A percentile compares a stretch with the other conserved stretches of the same genome.
Evolutionary conservation across 2,888 invertebrate species (phyloP).

Genomic region (Latheticus oryzae): DNA sequence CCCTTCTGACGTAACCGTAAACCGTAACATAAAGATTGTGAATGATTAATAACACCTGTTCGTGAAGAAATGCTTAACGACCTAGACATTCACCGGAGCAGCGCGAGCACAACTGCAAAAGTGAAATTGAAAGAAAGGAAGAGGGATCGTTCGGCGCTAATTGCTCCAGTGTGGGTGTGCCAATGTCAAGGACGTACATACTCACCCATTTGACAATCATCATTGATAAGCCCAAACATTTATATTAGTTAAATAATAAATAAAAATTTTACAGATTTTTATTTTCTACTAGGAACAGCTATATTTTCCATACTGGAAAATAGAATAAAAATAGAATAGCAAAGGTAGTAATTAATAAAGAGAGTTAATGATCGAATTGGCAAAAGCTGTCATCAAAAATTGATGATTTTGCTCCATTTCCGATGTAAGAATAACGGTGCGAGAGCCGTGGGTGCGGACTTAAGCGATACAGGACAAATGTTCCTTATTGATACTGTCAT

Average conservation of each 20-base stretch:
- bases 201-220: constrained; percentile 24
- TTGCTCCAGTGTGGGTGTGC: constrained; percentile 35
- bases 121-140: constrained; percentile 42
- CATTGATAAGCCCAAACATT: too few species aligned
- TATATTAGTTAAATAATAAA: too few species aligned
- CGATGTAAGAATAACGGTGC: background rate
- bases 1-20: constrained; percentile 29
- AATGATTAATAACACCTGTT: constrained; percentile 44
- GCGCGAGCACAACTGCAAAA: constrained; percentile 44
- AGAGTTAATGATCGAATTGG: too few species aligned
- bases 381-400: too few species aligned
- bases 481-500: constrained; percentile 62
- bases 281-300: too few species aligned
- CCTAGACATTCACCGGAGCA: constrained; percentile 44
- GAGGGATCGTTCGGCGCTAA: constrained; percentile 40
- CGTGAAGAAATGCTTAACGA: constrained; percentile 44
- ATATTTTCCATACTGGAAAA: too few species aligned
- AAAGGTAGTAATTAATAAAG: too few species aligned
- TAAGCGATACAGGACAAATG: constrained; percentile 58
- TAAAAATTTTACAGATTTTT: too few species aligned
- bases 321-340: too few species aligned
- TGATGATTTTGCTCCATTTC: too few species aligned
- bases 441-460: constrained; percentile 39
- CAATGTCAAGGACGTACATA: constrained; percentile 34
- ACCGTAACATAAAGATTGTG: constrained; percentile 34